A percentile compares a stretch with the other conserved stretches of the same genome.
These are phyloP conservation scores for Myopa tessellatipennis DNA, from an alignment of 2,888 invertebrate genomes.

Conservation along the genomic window DNA sequence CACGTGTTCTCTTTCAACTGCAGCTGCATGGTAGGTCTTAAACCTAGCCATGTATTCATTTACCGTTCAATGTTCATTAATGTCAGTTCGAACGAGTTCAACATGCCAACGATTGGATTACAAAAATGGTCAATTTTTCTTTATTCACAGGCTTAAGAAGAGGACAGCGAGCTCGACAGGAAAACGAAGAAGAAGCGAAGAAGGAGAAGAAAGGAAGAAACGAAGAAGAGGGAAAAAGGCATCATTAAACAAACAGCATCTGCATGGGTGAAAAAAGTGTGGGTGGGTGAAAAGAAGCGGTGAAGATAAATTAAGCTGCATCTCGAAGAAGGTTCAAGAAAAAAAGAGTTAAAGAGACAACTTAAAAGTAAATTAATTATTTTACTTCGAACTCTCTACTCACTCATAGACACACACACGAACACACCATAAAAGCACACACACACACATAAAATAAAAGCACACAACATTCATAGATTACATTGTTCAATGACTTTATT, in stretches of 20 bases:
- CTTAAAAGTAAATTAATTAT: conserved; percentile 8
- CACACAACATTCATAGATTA: too few relatives aligned
- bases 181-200: neutral
- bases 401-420: too few relatives aligned
- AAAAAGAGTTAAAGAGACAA: neutral
- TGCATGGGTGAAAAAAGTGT: neutral
- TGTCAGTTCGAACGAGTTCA: conserved; percentile 50
- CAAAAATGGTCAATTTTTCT: conserved; percentile 49
- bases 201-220: neutral
- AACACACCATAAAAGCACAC: too few relatives aligned
- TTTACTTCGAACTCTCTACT: neutral
- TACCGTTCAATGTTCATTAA: conserved; percentile 47
- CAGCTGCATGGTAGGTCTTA: neutral
- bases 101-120: conserved; percentile 49
- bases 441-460: too few relatives aligned
- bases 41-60: neutral
- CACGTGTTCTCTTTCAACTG: conserved; percentile 5
- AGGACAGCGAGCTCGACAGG: neutral
- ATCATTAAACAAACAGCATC: neutral
- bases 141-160: conserved; percentile 40
- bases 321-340: neutral
- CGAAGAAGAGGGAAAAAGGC: neutral
- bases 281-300: neutral
- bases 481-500: too few relatives aligned
- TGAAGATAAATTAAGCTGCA: neutral